Evolutionary conservation across 2,113 vertebrate species (phyloP).

Genomic region (Aspidoscelis tigris): DNA sequence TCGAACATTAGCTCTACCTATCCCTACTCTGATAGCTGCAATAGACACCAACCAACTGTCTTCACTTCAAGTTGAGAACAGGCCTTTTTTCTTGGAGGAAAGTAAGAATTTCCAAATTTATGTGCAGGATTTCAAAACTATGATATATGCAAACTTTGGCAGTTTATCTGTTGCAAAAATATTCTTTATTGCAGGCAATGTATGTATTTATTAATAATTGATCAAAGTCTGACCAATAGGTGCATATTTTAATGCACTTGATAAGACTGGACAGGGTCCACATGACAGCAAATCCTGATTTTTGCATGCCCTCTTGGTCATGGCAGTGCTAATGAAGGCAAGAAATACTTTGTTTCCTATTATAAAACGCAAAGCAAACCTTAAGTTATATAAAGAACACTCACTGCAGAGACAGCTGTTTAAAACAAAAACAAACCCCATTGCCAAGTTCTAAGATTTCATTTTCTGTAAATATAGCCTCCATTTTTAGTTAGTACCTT

Average conservation of each 20-base stretch:
- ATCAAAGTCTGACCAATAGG: neutral
- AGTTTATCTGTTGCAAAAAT: neutral
- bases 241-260: neutral
- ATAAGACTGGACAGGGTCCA: no score
- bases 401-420: neutral
- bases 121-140: neutral
- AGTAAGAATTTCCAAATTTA: neutral
- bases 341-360: neutral
- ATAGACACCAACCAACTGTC: neutral
- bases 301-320: no score
- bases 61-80: neutral
- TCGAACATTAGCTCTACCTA: no score
- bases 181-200: neutral
- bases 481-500: neutral
- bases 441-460: slow-evolving; percentile 1
- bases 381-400: neutral
- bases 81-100: neutral
- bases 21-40: neutral
- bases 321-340: no score
- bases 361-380: slow-evolving; percentile 3
- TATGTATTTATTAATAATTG: neutral
- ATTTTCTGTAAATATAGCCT: slow-evolving; percentile 12
- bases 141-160: neutral
- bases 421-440: neutral
- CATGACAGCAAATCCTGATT: no score